Base-by-base conservation (phyloP, 2,797 vertebrate species). In the Phyllotis vaccarum region DNA sequence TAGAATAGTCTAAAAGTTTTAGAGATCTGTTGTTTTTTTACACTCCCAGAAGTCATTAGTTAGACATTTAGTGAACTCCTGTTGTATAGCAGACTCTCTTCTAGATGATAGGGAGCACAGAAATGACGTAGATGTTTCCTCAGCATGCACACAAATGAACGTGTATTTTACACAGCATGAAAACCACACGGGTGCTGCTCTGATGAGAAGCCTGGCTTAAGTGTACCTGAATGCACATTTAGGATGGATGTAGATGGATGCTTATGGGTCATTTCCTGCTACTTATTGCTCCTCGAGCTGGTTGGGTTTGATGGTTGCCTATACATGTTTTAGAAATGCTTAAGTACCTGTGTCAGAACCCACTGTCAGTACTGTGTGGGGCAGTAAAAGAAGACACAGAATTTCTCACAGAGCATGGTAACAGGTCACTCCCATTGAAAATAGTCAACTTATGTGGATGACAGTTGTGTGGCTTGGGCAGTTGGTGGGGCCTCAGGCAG, bases 241-340 rank as follows among this genome's bases (percentile, higher is more conserved):
- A 52, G 34, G 62, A 21, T 9, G 10, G 1, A 0, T 13, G 0
- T n/a, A n/a, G n/a, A n/a, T n/a, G n/a, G n/a, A n/a, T n/a, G n/a
- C 49, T 52, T 7, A 13, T 22, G 43, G 3, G 14, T 75, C n/a
- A 34, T n/a, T 19, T 62, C 6, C 34, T 46, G 31, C 27, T 74
- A 31, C 72, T 22, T 74, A 6, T 37, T 80, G 89, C 54, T 88
- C 78, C 75, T 94, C 64, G 2, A 31, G 37, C 40, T 34, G 27
- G 72, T 22, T 68, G 46, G 40, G 14, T 74, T 43, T 75, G 64
- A 80, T 37, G 17, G 1, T 12, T n/a, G 24, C 70, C 49, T n/a
- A 43, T 29, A 22, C 58, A 9, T 52, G 54, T 37, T 68, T 74
- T 74, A 60, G 54, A 72, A 91, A 80, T 31, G 0, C 14, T 8